phyloP scores from a whole-genome alignment of 2,797 vertebrate genomes.

The Alosa sapidissima region DNA sequence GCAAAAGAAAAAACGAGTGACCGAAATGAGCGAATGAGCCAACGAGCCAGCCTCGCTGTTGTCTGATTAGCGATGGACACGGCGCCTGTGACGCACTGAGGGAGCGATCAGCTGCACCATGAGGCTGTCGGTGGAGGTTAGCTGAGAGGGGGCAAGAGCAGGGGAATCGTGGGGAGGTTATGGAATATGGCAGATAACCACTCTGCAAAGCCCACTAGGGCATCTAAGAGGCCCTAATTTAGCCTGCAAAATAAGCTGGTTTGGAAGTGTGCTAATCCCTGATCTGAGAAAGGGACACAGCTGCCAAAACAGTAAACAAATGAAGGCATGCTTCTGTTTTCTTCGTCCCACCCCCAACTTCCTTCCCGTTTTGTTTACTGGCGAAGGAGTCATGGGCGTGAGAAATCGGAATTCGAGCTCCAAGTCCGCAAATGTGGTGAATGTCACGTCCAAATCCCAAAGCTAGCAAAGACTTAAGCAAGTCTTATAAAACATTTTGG shows the following conservation, averaged over 20 bases:
- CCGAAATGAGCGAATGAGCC: slow-evolving; percentile 28
- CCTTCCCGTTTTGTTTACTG: slow-evolving; percentile 48
- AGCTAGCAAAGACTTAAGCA: slow-evolving; percentile 19
- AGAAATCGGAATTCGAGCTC: slow-evolving; percentile 49
- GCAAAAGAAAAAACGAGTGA: slow-evolving; percentile 11
- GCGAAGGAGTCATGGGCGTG: slow-evolving; percentile 60
- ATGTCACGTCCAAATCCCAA: slow-evolving; percentile 11
- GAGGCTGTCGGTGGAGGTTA: slow-evolving; percentile 23
- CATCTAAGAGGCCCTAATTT: slow-evolving; percentile 75
- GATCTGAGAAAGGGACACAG: slow-evolving; percentile 67
- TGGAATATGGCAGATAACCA: slow-evolving; percentile 72
- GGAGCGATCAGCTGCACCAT: neutral
- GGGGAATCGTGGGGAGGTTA: slow-evolving; percentile 61
- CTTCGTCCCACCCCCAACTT: neutral
- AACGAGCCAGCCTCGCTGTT: slow-evolving; percentile 37
- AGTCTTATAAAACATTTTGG: slow-evolving; percentile 3
- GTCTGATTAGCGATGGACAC: slow-evolving; percentile 29
- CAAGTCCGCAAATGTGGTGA: slow-evolving; percentile 6
- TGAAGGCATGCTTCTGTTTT: slow-evolving; percentile 58
- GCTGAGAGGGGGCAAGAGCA: slow-evolving; percentile 48
- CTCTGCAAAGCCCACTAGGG: slow-evolving; percentile 72
- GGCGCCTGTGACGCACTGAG: slow-evolving; percentile 25
- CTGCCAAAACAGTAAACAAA: slow-evolving; percentile 65
- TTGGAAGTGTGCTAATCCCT: slow-evolving; percentile 75
- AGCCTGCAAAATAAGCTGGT: slow-evolving; percentile 75